Evolutionary conservation across 64 coral and sea anemone genomes (phyloP).

Genomic region (Montipora capricornis): DNA sequence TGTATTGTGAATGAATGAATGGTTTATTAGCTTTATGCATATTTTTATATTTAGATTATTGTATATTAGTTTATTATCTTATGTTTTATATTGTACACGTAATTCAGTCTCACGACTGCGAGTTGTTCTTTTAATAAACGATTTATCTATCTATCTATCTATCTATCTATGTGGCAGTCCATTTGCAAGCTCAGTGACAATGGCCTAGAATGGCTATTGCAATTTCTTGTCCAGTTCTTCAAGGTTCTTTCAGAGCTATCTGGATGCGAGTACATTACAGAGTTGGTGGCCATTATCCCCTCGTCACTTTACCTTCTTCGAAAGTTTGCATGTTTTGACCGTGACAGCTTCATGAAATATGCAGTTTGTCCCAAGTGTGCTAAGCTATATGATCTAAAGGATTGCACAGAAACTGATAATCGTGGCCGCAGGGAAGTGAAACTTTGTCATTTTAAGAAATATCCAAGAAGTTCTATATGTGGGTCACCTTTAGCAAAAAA

Average conservation of each 20-base stretch:
- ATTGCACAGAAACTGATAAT: constrained; percentile 39
- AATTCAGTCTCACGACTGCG: no score
- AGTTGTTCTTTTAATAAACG: no score
- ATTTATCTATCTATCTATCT: no score
- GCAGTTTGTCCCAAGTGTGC: constrained; percentile 53
- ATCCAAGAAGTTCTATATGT: not conserved
- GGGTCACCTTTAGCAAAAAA: constrained; percentile 20
- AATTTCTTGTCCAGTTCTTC: constrained; percentile 37
- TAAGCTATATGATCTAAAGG: not conserved
- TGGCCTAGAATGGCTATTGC: constrained; percentile 45
- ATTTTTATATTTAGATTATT: no score
- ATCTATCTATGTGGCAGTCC: constrained; percentile 45
- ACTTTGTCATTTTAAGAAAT: not conserved
- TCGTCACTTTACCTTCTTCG: constrained; percentile 24
- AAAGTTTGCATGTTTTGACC: not conserved
- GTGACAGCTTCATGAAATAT: constrained; percentile 33
- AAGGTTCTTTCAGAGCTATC: constrained; percentile 10
- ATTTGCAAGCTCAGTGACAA: constrained; percentile 52
- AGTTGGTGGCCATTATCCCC: not conserved
- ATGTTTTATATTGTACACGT: no score
- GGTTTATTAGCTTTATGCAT: no score
- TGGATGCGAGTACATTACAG: not conserved
- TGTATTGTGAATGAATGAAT: no score
- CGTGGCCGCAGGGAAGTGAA: not conserved
- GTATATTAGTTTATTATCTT: no score